A percentile compares a stretch with the other conserved stretches of the same genome.
Conservation (phyloP, 2,113 vertebrate genomes). For the Apeltes quadracus region DNA sequence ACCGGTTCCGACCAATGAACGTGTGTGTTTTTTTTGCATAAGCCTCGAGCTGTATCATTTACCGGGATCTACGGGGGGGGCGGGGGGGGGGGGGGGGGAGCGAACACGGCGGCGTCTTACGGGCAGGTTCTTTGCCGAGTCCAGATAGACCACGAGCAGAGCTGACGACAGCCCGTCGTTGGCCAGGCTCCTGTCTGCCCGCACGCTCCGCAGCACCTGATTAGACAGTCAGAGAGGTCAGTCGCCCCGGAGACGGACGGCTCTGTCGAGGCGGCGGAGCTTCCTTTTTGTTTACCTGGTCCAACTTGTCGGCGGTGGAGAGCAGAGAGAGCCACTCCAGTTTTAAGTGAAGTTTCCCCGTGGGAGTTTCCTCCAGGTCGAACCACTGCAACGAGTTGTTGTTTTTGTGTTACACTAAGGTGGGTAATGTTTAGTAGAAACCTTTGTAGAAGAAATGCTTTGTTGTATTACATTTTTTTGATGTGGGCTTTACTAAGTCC, state of each 20-base stretch:
- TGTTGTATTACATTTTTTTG: not conserved
- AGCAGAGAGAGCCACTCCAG: conserved; percentile 94
- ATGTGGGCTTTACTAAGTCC: too few relatives aligned
- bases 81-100: not conserved
- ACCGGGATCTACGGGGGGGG: not conserved
- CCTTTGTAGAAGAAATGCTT: not conserved
- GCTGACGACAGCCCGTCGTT: conserved; percentile 92
- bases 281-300: conserved; percentile 84
- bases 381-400: conserved; percentile 87
- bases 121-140: conserved; percentile 93
- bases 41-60: not conserved
- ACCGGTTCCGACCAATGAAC: conserved; percentile 26
- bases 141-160: conserved; percentile 92
- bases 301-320: conserved; percentile 84
- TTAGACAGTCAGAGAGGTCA: not conserved
- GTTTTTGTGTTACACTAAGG: too few relatives aligned
- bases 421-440: not conserved
- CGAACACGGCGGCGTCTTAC: conserved; percentile 79
- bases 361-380: conserved; percentile 89
- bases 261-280: not conserved
- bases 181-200: conserved; percentile 88
- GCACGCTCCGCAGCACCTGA: conserved; percentile 89
- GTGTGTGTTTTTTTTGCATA: not conserved
- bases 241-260: not conserved
- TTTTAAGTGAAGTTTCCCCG: conserved; percentile 93